phyloP scores from a whole-genome alignment of 2,113 vertebrate species.

The Phocoena phocoena region DNA sequence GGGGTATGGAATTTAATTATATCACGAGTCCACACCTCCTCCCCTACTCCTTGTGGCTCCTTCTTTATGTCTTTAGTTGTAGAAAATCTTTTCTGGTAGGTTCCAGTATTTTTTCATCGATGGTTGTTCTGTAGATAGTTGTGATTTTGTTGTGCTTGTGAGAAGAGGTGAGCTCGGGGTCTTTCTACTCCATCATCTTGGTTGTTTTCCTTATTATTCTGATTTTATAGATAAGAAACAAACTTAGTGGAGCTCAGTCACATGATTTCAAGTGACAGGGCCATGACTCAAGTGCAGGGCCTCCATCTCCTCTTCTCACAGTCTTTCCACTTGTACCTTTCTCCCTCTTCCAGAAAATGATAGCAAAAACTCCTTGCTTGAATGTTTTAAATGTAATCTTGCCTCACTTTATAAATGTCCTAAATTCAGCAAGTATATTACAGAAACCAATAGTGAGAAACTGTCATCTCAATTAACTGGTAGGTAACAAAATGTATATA shows the following conservation, averaged over 20 bases:
- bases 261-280: neutral
- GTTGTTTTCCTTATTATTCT: neutral
- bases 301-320: neutral
- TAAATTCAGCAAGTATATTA: neutral
- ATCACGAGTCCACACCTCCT: neutral
- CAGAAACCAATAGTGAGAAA: conserved; percentile 18
- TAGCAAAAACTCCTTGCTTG: neutral
- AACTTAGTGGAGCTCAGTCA: neutral
- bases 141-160: neutral
- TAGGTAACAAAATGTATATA: neutral
- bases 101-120: neutral
- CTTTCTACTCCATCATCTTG: neutral
- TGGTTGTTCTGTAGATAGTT: neutral
- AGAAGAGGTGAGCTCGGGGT: neutral
- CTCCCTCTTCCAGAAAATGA: neutral
- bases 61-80: neutral
- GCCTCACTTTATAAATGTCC: neutral
- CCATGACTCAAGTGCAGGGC: neutral
- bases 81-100: neutral
- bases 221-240: neutral
- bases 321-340: neutral
- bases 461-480: neutral
- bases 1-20: neutral
- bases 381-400: neutral
- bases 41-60: neutral